phyloP scores from a whole-genome alignment of 2,888 invertebrate species.

The Brachylomia viminalis region DNA sequence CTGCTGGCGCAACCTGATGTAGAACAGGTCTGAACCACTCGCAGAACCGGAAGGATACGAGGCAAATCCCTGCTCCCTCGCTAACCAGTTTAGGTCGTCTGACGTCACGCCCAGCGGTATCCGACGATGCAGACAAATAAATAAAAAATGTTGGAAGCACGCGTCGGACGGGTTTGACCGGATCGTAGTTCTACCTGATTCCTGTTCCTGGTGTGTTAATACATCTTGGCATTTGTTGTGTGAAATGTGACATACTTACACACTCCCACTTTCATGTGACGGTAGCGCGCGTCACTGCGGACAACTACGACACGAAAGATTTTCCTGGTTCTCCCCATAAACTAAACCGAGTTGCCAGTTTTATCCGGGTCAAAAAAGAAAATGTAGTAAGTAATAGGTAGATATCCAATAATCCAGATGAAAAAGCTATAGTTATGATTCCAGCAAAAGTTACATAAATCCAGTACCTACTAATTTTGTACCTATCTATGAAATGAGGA shows the following conservation, averaged over 20 bases:
- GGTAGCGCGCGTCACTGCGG: neutral
- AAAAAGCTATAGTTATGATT: neutral
- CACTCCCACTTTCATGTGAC: conserved; percentile 15
- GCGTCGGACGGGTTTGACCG: conserved; percentile 90
- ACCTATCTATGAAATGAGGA: neutral
- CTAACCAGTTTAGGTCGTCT: conserved; percentile 90
- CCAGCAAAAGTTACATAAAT: neutral
- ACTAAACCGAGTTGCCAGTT: neutral
- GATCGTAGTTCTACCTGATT: conserved; percentile 91
- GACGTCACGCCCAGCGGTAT: conserved; percentile 90
- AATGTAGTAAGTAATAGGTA: neutral
- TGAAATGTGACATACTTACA: conserved; percentile 68
- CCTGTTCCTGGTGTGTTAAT: conserved; percentile 89
- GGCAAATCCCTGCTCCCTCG: conserved; percentile 90
- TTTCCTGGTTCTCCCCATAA: neutral
- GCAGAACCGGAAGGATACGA: conserved; percentile 91
- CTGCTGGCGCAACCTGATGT: conserved; percentile 87
- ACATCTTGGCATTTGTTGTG: conserved; percentile 79
- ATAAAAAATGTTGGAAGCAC: conserved; percentile 91
- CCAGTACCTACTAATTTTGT: neutral
- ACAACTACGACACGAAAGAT: neutral
- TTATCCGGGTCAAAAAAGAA: conserved; percentile 5
- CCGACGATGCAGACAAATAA: conserved; percentile 90
- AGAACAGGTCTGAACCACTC: conserved; percentile 89
- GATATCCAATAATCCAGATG: neutral